Conservation (phyloP, 2,797 vertebrate species). For the Typhlichthys subterraneus region DNA sequence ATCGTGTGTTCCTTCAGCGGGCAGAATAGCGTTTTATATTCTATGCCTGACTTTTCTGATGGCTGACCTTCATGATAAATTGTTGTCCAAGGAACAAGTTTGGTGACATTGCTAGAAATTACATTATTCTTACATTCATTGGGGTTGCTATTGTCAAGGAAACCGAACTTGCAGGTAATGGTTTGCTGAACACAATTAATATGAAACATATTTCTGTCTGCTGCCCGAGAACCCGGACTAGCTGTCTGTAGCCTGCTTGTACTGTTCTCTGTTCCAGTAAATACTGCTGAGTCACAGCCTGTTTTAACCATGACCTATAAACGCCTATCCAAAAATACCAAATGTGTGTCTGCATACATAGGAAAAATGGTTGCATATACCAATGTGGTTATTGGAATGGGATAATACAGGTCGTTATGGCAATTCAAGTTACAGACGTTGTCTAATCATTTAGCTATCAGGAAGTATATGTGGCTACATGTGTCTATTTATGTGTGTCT, state of each 20-base stretch:
- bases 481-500: slow-evolving; percentile 3
- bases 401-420: slow-evolving; percentile 24
- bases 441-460: slow-evolving; percentile 41
- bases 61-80: background rate
- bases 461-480: slow-evolving; percentile 14
- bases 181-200: slow-evolving; percentile 49
- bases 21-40: no score
- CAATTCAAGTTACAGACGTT: slow-evolving; percentile 28
- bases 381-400: slow-evolving; percentile 36
- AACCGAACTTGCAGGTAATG: slow-evolving; percentile 9
- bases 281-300: slow-evolving; percentile 43
- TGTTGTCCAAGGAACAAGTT: no score
- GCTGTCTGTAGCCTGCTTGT: slow-evolving; percentile 36
- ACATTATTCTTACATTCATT: background rate
- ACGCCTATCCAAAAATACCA: slow-evolving; percentile 18
- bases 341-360: slow-evolving; percentile 37
- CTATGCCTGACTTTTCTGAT: background rate
- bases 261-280: slow-evolving; percentile 36
- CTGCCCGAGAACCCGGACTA: slow-evolving; percentile 45
- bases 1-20: no score
- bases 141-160: background rate
- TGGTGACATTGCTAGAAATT: background rate
- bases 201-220: slow-evolving; percentile 37
- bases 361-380: slow-evolving; percentile 13
- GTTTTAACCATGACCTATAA: slow-evolving; percentile 50